These are phyloP conservation scores for Apogon hyalosoma DNA, from an alignment of 2,797 vertebrate species.

Conservation along the genomic window DNA sequence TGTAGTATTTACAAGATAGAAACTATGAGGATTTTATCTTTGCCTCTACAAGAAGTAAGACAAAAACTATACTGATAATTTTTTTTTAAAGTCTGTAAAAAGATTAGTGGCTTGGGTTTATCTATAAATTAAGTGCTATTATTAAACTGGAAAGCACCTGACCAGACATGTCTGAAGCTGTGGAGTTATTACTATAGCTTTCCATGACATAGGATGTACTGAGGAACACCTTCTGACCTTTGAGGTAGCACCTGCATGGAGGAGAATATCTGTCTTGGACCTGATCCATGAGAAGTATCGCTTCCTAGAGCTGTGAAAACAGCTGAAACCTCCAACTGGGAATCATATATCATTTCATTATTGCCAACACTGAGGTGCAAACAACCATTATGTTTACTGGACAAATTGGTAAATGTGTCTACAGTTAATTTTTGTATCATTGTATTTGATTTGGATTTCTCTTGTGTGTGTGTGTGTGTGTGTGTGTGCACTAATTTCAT, in stretches of 20 bases:
- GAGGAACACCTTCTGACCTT: conserved; percentile 47
- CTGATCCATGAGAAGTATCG: conserved; percentile 20
- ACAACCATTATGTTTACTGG: conserved; percentile 21
- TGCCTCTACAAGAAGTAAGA: too few species aligned
- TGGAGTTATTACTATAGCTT: conserved; percentile 23
- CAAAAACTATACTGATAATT: too few species aligned
- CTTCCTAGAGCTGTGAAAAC: conserved; percentile 24
- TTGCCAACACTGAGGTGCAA: conserved; percentile 24
- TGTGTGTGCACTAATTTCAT: conserved; percentile 32
- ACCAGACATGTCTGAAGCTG: conserved; percentile 17
- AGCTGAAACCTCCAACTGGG: conserved; percentile 25
- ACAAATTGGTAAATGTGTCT: neutral
- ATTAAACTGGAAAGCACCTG: conserved; percentile 35
- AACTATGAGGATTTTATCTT: too few species aligned
- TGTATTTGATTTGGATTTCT: conserved; percentile 15
- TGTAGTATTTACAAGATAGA: too few species aligned
- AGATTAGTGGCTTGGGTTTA: conserved; percentile 18
- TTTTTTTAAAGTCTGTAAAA: neutral
- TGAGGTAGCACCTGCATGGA: conserved; percentile 44
- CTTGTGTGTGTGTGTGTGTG: neutral
- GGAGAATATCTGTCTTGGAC: conserved; percentile 40
- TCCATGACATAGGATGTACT: conserved; percentile 54
- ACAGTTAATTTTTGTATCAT: conserved; percentile 1
- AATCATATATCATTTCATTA: conserved; percentile 28
- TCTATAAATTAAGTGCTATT: conserved; percentile 18